Base-by-base conservation (phyloP, 2,113 vertebrate genomes). In the Onychostruthus taczanowskii region DNA sequence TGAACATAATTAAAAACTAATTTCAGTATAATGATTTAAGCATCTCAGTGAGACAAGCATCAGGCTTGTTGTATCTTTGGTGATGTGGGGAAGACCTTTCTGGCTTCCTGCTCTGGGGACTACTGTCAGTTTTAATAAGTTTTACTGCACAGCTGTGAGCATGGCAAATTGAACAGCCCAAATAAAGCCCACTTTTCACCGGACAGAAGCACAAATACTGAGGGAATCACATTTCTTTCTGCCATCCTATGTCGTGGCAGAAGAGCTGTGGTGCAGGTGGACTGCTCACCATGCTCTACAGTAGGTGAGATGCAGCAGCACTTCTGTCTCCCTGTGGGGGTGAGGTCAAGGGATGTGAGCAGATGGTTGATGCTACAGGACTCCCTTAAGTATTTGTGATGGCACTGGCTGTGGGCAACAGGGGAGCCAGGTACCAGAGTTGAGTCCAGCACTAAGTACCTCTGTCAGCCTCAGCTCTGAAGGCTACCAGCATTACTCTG, bases 51-150 rank as follows among this genome's bases (percentile, higher is more conserved):
- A 94, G 80, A 82, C 56, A 95, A 89, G 77, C 87, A 81, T 69
- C 61, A 83, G 82, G 49, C 93, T 61, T 92, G 74, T 49, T 91
- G 50, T 68, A 55, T 70, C 77, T 82, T 81, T 96, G 79, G 52
- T 23, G 27, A 55, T 19, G 55, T 84, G 62, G 63, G 81, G 58
- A 76, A 96, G 92, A 97, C 68, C 95, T 53, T 97, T 94, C 59
- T 88, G 87, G 84, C 69, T 97, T 87, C 67, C 92, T 92, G 89
- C 90, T 86, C 79, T 79, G 66, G 56, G 83, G 74, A 94, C 50
- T 87, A 90, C 41, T 92, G 91, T 96, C 95, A 95, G 74, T 92
- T 98, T 97, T 92, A 96, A 15, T 94, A 95, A 93, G 74, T 92
- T 93, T 72, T 93, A 92, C 82, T 35, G 52, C 9, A 3, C n/a